These are phyloP conservation scores for Cabera pusaria DNA, from an alignment of 2,888 invertebrate species.

Conservation along the genomic window DNA sequence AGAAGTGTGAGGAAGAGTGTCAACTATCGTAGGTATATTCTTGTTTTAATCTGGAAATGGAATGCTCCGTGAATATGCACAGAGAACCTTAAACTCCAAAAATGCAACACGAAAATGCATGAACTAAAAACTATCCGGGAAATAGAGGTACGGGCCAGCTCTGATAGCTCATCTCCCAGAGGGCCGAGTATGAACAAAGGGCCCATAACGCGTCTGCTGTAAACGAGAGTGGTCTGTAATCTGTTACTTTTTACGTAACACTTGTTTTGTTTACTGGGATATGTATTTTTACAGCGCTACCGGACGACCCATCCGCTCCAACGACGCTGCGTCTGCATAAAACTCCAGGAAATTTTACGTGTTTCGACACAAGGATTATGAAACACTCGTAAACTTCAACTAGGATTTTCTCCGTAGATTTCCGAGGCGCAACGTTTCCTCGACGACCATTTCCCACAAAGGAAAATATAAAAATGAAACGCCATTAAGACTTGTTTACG, in stretches of 20 bases:
- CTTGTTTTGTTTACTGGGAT: slow-evolving; percentile 60
- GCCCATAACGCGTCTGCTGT: slow-evolving; percentile 48
- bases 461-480: slow-evolving; percentile 51
- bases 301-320: slow-evolving; percentile 54
- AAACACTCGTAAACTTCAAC: slow-evolving; percentile 66
- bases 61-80: not conserved
- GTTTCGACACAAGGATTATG: slow-evolving; percentile 67
- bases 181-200: slow-evolving; percentile 42
- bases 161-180: slow-evolving; percentile 38
- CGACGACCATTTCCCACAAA: slow-evolving; percentile 38
- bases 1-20: too few relatives aligned
- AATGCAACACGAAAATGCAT: slow-evolving; percentile 21
- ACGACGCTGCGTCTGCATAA: slow-evolving; percentile 68
- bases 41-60: not conserved
- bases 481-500: slow-evolving; percentile 58
- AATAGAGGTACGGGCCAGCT: slow-evolving; percentile 10
- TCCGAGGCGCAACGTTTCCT: slow-evolving; percentile 41
- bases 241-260: slow-evolving; percentile 62
- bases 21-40: too few relatives aligned
- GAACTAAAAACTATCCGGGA: slow-evolving; percentile 16
- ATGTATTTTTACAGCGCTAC: slow-evolving; percentile 59
- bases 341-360: slow-evolving; percentile 68
- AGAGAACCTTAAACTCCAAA: not conserved
- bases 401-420: slow-evolving; percentile 52
- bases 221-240: slow-evolving; percentile 61